Evolutionary conservation across 2,888 invertebrate genomes (phyloP).

Genomic region (Chloromyia formosa): DNA sequence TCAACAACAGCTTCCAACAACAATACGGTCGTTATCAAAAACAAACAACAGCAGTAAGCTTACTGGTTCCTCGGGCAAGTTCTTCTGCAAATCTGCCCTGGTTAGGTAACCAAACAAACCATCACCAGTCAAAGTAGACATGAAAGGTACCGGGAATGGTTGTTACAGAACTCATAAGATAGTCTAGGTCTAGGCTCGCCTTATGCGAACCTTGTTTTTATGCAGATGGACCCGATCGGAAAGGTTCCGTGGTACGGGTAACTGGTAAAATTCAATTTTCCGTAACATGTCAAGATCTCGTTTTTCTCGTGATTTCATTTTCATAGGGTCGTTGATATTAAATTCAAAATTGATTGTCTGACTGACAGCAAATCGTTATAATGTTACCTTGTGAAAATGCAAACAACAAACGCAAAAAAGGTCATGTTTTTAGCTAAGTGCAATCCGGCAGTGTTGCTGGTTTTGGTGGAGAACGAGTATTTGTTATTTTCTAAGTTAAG

Average conservation of each 20-base stretch:
- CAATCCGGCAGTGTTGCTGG: neutral
- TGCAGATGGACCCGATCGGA: neutral
- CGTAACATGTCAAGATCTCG: conserved; percentile 46
- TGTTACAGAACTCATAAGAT: neutral
- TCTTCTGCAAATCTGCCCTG: conserved; percentile 9
- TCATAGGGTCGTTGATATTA: conserved; percentile 10
- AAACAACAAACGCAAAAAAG: neutral
- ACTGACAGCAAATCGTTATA: conserved; percentile 51
- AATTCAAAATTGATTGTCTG: conserved; percentile 43
- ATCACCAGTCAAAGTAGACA: neutral
- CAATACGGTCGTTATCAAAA: conserved; percentile 36
- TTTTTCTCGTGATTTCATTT: conserved; percentile 43
- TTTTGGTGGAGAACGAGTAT: too few species aligned
- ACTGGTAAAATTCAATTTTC: conserved; percentile 30
- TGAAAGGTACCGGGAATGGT: neutral
- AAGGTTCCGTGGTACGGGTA: neutral
- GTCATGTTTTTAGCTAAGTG: neutral
- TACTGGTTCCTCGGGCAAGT: conserved; percentile 30
- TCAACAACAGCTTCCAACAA: conserved; percentile 52
- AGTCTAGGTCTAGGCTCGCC: neutral
- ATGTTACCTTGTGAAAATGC: conserved; percentile 39
- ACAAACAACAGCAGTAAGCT: neutral
- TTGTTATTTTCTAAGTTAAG: too few species aligned
- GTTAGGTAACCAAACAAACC: neutral
- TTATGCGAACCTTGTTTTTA: neutral